phyloP scores from a whole-genome alignment of 2,888 invertebrate species.

The Caenorhabditis sp. region DNA sequence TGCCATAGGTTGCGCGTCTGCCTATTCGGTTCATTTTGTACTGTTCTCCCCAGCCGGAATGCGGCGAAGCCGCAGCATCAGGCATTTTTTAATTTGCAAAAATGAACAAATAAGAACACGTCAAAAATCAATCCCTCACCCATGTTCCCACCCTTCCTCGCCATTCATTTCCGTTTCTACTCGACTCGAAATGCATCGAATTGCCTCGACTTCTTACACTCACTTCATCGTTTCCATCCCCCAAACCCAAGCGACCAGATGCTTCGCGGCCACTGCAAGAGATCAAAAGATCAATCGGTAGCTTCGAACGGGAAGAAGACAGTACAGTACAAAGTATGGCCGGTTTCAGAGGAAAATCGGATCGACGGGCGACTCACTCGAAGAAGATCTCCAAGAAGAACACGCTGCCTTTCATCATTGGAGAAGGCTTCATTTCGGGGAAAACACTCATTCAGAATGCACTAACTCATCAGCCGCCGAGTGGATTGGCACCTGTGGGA shows the following conservation, averaged over 20 bases:
- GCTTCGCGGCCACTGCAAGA: conserved; percentile 3
- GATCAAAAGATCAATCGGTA: conserved; percentile 25
- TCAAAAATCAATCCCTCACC: neutral
- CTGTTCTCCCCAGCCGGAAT: too few relatives aligned
- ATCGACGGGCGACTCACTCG: conserved; percentile 46
- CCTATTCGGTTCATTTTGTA: too few relatives aligned
- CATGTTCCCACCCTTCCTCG: too few relatives aligned
- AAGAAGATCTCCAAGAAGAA: conserved; percentile 49
- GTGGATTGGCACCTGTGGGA: conserved; percentile 33
- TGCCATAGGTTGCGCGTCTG: too few relatives aligned
- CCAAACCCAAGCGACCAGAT: conserved; percentile 15
- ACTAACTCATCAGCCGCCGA: conserved; percentile 48
- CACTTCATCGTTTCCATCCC: conserved; percentile 25
- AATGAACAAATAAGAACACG: too few relatives aligned
- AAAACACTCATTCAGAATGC: conserved; percentile 38
- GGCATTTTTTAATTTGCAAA: too few relatives aligned
- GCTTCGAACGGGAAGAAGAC: too few relatives aligned
- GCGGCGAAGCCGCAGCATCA: too few relatives aligned
- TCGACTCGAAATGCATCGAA: conserved; percentile 54
- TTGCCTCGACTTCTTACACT: conserved; percentile 38
- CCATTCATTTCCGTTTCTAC: conserved; percentile 33
- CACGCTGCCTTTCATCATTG: conserved; percentile 9
- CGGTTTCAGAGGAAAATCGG: conserved; percentile 42
- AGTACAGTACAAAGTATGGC: too few relatives aligned
- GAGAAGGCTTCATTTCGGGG: conserved; percentile 23